Evolutionary conservation across 2,797 vertebrate species (phyloP).

Genomic region (Dendrocincla tyrannina): DNA sequence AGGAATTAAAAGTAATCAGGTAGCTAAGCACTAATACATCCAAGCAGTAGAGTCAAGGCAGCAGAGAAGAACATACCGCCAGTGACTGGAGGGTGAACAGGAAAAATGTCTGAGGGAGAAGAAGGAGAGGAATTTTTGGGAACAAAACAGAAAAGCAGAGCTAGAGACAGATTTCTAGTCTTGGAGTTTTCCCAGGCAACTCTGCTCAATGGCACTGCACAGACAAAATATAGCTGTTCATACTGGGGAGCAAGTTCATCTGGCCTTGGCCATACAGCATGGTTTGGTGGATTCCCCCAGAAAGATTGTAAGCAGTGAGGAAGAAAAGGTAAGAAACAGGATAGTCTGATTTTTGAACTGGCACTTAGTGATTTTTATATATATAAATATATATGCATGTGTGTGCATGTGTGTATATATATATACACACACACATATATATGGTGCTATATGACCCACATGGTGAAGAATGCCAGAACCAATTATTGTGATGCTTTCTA

Average conservation of each 20-base stretch:
- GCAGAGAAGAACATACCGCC: not conserved
- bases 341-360: not conserved
- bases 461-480: not conserved
- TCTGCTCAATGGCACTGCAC: not conserved
- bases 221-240: not conserved
- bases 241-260: not conserved
- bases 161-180: not conserved
- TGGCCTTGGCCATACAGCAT: fast-evolving
- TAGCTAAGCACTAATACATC: not conserved
- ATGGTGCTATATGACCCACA: not conserved
- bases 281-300: not conserved
- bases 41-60: not conserved
- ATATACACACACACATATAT: too few relatives aligned
- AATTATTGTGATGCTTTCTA: not conserved
- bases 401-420: fast-evolving
- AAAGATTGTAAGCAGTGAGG: not conserved
- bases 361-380: not conserved
- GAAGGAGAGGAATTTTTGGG: not conserved
- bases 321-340: not conserved
- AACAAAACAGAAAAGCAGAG: not conserved
- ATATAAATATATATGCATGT: fast-evolving
- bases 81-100: not conserved
- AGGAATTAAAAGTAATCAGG: constrained; percentile 28
- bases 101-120: not conserved
- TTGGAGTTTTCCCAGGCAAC: not conserved